phyloP scores from a whole-genome alignment of 1,140 invertebrate genomes.

The Caenorhabditis brenneri region DNA sequence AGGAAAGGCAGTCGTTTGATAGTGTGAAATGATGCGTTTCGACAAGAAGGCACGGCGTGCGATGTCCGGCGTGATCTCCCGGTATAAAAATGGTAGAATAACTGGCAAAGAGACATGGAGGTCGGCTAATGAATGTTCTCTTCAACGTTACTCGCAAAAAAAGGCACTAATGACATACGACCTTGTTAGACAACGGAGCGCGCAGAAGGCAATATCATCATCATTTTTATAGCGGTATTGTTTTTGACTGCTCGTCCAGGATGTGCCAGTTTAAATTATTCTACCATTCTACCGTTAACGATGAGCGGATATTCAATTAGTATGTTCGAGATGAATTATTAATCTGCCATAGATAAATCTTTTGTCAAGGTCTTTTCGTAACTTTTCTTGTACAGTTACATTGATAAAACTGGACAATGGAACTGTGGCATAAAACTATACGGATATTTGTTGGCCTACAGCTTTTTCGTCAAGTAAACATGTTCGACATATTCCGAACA shows the following conservation, averaged over 20 bases:
- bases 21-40: slow-evolving; percentile 43
- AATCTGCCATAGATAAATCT: slow-evolving; percentile 12
- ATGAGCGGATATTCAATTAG: slow-evolving; percentile 29
- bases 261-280: slow-evolving; percentile 38
- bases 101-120: slow-evolving; percentile 2
- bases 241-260: slow-evolving; percentile 18
- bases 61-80: slow-evolving; percentile 3
- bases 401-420: background rate
- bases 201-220: slow-evolving; percentile 38
- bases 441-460: background rate
- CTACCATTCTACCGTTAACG: background rate
- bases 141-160: slow-evolving; percentile 10
- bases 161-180: slow-evolving; percentile 31
- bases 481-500: background rate
- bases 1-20: slow-evolving; percentile 40
- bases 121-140: slow-evolving; percentile 43
- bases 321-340: slow-evolving; percentile 32
- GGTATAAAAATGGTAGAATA: slow-evolving; percentile 40
- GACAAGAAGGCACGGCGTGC: slow-evolving; percentile 31
- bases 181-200: slow-evolving; percentile 17
- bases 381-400: no score
- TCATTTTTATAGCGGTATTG: slow-evolving; percentile 32
- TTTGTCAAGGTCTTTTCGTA: background rate
- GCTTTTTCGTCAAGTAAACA: slow-evolving; percentile 20
- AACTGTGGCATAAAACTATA: background rate